These are phyloP conservation scores for Helicoverpa armigera DNA, from an alignment of 1,140 invertebrate genomes.

Conservation along the genomic window DNA sequence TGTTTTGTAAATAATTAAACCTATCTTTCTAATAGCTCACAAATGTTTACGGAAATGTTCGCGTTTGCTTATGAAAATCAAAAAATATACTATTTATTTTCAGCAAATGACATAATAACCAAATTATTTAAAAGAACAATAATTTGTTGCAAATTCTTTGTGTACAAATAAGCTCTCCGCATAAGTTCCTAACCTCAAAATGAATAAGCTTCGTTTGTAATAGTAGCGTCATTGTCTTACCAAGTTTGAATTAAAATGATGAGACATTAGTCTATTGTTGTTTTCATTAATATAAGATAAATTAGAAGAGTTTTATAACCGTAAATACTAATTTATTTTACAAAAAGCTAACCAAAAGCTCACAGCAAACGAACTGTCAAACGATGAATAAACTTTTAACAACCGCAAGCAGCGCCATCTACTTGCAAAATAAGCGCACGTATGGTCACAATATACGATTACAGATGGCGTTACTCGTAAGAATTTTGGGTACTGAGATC, in stretches of 20 bases:
- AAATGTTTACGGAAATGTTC: not conserved
- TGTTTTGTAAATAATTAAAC: not conserved
- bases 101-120: not conserved
- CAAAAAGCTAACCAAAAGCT: conserved; percentile 9
- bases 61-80: not conserved
- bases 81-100: not conserved
- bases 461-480: not conserved
- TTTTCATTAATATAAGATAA: not conserved
- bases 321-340: not conserved
- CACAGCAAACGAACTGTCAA: conserved; percentile 8
- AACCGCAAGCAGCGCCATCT: conserved; percentile 24
- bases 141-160: not conserved
- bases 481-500: not conserved
- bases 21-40: not conserved
- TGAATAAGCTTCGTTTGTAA: not conserved
- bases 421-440: not conserved
- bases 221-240: conserved; percentile 2
- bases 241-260: conserved; percentile 9
- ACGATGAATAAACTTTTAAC: too few relatives aligned
- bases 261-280: conserved; percentile 5
- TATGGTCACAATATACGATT: too few relatives aligned
- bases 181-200: conserved; percentile 24
- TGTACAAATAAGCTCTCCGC: conserved; percentile 28
- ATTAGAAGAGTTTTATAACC: too few relatives aligned
- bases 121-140: not conserved